phyloP scores from a whole-genome alignment of 2,888 invertebrate genomes.

The Tenthredo distinguenda region DNA sequence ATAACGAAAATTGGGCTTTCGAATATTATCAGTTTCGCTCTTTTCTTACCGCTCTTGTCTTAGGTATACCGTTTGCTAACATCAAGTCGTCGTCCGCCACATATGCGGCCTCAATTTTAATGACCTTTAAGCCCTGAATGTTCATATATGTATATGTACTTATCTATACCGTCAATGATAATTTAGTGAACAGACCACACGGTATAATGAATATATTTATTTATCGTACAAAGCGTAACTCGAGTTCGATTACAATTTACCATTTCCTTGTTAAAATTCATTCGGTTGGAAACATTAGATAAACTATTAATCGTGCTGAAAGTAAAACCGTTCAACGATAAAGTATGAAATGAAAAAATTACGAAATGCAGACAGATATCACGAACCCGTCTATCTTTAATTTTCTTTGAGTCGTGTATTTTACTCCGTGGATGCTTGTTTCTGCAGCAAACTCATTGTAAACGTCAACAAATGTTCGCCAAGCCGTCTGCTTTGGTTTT shows the following conservation, averaged over 20 bases:
- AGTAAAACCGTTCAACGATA: not conserved
- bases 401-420: conserved; percentile 65
- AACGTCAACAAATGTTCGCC: conserved; percentile 59
- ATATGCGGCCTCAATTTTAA: conserved; percentile 29
- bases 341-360: not conserved
- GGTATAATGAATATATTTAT: not conserved
- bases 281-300: not conserved
- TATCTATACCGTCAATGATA: not conserved
- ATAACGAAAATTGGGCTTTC: not conserved
- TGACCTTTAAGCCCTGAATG: conserved; percentile 2
- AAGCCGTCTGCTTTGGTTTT: conserved; percentile 35
- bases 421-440: conserved; percentile 67
- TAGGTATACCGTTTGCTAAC: not conserved
- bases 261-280: not conserved
- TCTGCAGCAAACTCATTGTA: conserved; percentile 65
- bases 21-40: not conserved
- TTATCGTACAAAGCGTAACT: not conserved
- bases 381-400: conserved; percentile 62
- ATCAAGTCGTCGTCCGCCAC: not conserved
- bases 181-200: not conserved
- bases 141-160: not conserved
- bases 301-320: not conserved
- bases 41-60: not conserved
- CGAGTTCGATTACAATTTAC: not conserved
- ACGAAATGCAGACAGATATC: not conserved